Evolutionary conservation across 2,113 vertebrate genomes (phyloP), one percentile per base, ranked within the genome.

Genomic region (Gila orcuttii): DNA sequence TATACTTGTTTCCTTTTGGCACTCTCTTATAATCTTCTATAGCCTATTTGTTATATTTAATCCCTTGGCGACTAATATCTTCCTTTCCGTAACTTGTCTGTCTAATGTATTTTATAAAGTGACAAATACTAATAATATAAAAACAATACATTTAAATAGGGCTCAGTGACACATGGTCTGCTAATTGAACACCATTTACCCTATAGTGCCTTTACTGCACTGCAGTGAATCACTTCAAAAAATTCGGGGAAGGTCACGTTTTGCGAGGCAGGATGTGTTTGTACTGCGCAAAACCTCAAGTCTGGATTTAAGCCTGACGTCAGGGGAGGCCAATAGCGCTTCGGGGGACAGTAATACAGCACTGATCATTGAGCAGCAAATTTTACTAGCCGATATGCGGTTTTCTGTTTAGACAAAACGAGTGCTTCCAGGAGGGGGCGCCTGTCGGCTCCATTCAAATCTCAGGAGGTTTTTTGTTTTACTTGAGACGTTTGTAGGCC

Each of bases 271-370:
- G 83, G 85, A 83, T 86, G 25, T 69, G 83, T 62, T 83, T 85
- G 79, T 87, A 94, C 94, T 95, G 95, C 95, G 93, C 93, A 94
- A 95, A 94, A 94, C 71, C 86, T 89, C 89, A 85, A 88, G 92
- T 93, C 92, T 90, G 92, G 94, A 93, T 93, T 93, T 92, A 90
- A 85, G 89, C 85, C 81, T 88, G 92, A 94, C 94, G 93, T 95
- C 94, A 95, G 85, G 87, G 88, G 92, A 92, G 92, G 90, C 93
- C 91, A 92, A 90, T 91, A 87, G 90, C 89, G 87, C 88, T 69
- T 82, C 80, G 52, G 64, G 69, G 28, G 64, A 82, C 42, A 82
- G 64, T 52, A 36, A 82, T 15, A 82, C 64, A 82, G 64, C 28
- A n/a, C 80, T 36, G 25, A 55, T 55, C 28, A 69, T 55, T 36